Percentiles rank a stretch among this genome's conserved stretches.
These are phyloP conservation scores for Julus scandinavius DNA, from an alignment of 2,888 invertebrate species.

Conservation along the genomic window DNA sequence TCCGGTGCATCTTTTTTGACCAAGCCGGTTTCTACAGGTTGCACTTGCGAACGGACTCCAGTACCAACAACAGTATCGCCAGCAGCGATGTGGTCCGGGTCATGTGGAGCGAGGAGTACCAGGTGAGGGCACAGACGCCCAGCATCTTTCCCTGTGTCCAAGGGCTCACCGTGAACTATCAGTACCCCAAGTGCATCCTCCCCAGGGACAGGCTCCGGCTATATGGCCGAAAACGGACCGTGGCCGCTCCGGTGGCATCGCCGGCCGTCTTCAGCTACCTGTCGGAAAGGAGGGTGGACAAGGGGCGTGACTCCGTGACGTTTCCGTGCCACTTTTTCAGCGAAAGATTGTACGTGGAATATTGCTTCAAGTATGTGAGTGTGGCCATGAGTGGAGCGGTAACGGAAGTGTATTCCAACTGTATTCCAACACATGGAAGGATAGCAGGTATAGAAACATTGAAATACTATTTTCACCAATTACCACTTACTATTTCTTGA, in stretches of 20 bases:
- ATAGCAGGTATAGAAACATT: not conserved
- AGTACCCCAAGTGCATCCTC: conserved; percentile 53
- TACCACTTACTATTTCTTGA: no score
- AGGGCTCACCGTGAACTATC: conserved; percentile 46
- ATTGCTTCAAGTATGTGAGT: conserved; percentile 54
- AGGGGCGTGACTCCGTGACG: not conserved
- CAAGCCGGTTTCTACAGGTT: conserved; percentile 52
- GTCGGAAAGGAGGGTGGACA: conserved; percentile 52
- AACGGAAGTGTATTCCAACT: conserved; percentile 49
- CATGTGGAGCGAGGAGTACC: conserved; percentile 53
- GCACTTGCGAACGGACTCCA: not conserved
- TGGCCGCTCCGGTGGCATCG: conserved; percentile 47
- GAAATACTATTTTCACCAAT: not conserved
- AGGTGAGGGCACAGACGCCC: not conserved
- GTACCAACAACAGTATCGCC: not conserved
- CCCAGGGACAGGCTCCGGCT: conserved; percentile 44
- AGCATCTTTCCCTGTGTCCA: conserved; percentile 49
- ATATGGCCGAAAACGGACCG: conserved; percentile 29
- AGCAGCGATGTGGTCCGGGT: conserved; percentile 19
- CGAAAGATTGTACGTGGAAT: conserved; percentile 50
- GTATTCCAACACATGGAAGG: conserved; percentile 47
- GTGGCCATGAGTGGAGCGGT: conserved; percentile 51
- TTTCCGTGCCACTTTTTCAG: conserved; percentile 53
- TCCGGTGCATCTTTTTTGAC: conserved; percentile 48
- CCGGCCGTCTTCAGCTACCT: conserved; percentile 46